phyloP scores from a whole-genome alignment of 1,140 invertebrate genomes.

The Tetragonula clypearis region DNA sequence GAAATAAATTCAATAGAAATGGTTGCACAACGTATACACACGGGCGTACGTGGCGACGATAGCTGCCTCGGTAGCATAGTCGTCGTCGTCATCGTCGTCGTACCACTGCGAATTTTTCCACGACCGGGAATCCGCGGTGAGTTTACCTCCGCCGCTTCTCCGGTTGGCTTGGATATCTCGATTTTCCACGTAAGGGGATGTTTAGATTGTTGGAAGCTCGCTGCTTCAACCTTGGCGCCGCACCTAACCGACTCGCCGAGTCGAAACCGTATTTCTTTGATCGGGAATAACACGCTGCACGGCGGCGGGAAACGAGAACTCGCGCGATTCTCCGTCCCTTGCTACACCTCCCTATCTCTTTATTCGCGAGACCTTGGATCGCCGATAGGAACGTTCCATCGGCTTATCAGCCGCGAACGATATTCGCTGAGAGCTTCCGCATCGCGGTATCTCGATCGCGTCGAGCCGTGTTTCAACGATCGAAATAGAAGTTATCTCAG shows the following conservation, averaged over 20 bases:
- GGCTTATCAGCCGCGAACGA: background rate
- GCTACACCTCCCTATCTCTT: background rate
- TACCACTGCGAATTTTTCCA: conserved; percentile 9
- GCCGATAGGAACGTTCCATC: background rate
- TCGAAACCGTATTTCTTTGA: conserved; percentile 16
- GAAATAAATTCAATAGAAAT: conserved; percentile 76
- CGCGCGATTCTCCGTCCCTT: background rate
- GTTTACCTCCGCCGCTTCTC: background rate
- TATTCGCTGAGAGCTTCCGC: background rate
- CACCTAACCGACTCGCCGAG: background rate
- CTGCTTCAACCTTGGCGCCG: background rate
- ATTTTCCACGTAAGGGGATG: background rate
- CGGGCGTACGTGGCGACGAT: background rate
- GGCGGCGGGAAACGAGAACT: no score
- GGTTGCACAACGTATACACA: conserved; percentile 44
- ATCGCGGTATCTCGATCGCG: background rate
- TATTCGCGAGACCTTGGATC: background rate
- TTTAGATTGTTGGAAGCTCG: background rate
- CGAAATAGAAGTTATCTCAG: background rate
- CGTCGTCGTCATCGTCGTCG: background rate
- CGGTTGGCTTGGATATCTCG: background rate
- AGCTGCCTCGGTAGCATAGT: no score
- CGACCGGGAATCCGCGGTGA: background rate
- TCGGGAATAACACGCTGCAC: background rate
- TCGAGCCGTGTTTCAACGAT: background rate